Evolutionary conservation across 2,888 invertebrate species (phyloP), one percentile per base, ranked within the genome.

Genomic region (Calameuta idolon): DNA sequence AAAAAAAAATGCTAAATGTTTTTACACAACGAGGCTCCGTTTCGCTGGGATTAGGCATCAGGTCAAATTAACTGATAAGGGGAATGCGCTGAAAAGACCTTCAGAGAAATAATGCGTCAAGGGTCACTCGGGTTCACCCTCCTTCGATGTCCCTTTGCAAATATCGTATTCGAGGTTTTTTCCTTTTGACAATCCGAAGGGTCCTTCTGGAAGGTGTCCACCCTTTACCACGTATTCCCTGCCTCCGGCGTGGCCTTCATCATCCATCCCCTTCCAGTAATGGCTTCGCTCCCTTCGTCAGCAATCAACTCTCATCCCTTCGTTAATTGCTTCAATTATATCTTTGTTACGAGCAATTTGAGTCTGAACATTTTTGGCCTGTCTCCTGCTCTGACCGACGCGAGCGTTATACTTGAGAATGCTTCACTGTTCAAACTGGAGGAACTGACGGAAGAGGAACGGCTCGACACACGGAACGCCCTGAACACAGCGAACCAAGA

Each of bases 321-420:
- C 78, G 85, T 86, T 89, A 88, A 87, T 89, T 87, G 86, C 81
- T 79, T 80, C 86, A 85, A 88, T 88, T 87, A 89, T 85, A 86
- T 85, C 83, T 85, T 85, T 81, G 82, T 85, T 87, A 83, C 85
- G 82, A 85, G 85, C 87, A 85, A 88, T 89, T 86, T 86, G 79
- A 83, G 83, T 55, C 83, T 75, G 80, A 84, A 80, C 80, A 80
- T 82, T 84, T 82, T 83, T 73, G 83, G 77, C 79, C 76, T 71
- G 74, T 74, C 77, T 73, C 37, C 74, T n/a, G 23, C 1, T 71
- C 33, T 34, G 34, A 71, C 71, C 71, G 3, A 9, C 31, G 71
- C 33, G 71, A 71, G 9, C 9, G 23, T 55, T 23, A 23, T 55
- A 9, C 55, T 55, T 55, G 55, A 55, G 55, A 55, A 55, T 23